Evolutionary conservation across 2,888 invertebrate species (phyloP), one percentile per base, ranked within the genome.

Genomic region (Parthenolecanium corni): DNA sequence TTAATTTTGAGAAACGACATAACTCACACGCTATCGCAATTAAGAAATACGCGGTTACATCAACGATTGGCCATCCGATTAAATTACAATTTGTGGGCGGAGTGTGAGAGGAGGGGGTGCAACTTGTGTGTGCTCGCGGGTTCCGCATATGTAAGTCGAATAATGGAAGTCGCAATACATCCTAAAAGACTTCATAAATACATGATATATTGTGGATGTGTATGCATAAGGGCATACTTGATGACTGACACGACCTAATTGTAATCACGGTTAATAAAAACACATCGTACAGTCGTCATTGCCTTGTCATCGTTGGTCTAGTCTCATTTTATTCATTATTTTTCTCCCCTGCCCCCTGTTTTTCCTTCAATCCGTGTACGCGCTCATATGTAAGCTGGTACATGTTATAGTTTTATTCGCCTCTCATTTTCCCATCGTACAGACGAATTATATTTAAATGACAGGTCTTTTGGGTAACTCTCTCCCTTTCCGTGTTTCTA

Each of bases 181-280:
- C n/a, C n/a, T n/a, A n/a, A n/a, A n/a, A n/a, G n/a, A n/a, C n/a
- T n/a, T n/a, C n/a, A n/a, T n/a, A n/a, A n/a, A n/a, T n/a, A n/a
- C n/a, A n/a, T n/a, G n/a, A n/a, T n/a, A n/a, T n/a, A n/a, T n/a
- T n/a, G n/a, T n/a, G n/a, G n/a, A n/a, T n/a, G n/a, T n/a, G n/a
- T n/a, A n/a, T n/a, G n/a, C n/a, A n/a, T n/a, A n/a, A n/a, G n/a
- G n/a, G n/a, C n/a, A n/a, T n/a, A n/a, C n/a, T n/a, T n/a, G 46
- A 31, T 47, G 58, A 58, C 58, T 47, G 58, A 46, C 47, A 47
- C 58, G 31, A 47, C 58, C 58, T 47, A 58, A 58, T 58, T 58
- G 58, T 47, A 58, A 58, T 58, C 58, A 58, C 58, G 31, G 47
- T 58, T 58, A 58, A 58, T 58, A 58, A 58, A 58, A 58, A 58